phyloP scores from a whole-genome alignment of 2,113 vertebrate species.

The Rynchops niger region DNA sequence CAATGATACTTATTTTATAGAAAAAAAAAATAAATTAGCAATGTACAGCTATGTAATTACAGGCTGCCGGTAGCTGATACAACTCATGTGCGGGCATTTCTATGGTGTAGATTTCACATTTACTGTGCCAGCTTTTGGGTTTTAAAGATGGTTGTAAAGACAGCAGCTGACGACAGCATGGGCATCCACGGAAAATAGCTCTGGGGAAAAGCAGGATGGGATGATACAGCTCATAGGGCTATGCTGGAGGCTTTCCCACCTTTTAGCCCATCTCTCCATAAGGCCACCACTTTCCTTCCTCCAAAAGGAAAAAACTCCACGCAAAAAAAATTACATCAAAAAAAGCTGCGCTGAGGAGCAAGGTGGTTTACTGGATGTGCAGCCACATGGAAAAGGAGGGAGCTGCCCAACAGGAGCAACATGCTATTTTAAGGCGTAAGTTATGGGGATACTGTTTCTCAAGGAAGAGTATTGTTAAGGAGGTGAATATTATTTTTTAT shows the following conservation, averaged over 20 bases:
- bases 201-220: neutral
- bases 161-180: neutral
- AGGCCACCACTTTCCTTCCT: neutral
- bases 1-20: neutral
- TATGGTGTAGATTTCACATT: neutral
- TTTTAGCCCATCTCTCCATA: neutral
- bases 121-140: neutral
- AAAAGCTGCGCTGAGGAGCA: neutral
- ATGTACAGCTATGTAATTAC: neutral
- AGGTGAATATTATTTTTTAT: neutral
- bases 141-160: neutral
- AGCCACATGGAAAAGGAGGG: neutral
- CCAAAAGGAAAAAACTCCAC: neutral
- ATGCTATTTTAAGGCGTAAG: neutral
- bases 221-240: accelerated
- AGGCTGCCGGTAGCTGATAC: neutral
- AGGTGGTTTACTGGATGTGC: neutral
- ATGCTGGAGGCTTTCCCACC: neutral
- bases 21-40: neutral
- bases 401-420: neutral
- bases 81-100: neutral
- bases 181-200: neutral
- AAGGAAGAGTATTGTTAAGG: neutral
- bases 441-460: neutral
- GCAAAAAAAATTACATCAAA: neutral